phyloP scores from a whole-genome alignment of 2,113 vertebrate species.

The Elephas maximus region DNA sequence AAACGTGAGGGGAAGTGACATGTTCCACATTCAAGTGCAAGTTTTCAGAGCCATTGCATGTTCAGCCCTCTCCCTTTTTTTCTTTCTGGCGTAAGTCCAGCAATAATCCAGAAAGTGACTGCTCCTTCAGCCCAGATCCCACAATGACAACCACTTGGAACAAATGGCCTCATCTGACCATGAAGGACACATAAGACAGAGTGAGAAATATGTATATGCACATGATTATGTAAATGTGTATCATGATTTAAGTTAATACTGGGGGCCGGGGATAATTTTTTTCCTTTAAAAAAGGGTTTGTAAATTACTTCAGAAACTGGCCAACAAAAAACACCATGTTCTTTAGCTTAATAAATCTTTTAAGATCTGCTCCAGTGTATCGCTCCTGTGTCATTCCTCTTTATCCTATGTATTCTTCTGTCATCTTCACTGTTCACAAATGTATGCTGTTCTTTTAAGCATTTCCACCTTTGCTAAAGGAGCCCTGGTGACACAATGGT shows the following conservation, averaged over 20 bases:
- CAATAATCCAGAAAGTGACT: conserved; percentile 3
- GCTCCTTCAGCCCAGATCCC: neutral
- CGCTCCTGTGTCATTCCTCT: neutral
- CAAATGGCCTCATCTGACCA: neutral
- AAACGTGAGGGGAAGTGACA: neutral
- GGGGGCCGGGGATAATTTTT: neutral
- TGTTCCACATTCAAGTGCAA: neutral
- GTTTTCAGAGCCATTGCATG: neutral
- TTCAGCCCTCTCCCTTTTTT: neutral
- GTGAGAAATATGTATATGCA: neutral
- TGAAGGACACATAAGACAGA: neutral
- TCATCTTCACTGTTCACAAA: conserved; percentile 7
- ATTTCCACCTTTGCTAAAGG: conserved; percentile 18
- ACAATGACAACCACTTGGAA: neutral
- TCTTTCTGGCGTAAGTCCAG: neutral
- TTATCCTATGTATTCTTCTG: neutral
- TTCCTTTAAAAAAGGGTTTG: neutral
- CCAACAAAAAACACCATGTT: neutral
- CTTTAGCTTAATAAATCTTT: neutral
- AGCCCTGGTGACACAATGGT: neutral
- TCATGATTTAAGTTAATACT: neutral
- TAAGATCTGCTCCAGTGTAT: neutral
- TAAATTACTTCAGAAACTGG: conserved; percentile 20
- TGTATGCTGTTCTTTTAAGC: neutral
- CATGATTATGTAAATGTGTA: neutral